These are phyloP conservation scores for Morus bassanus DNA, from an alignment of 2,797 vertebrate genomes.

Conservation along the genomic window DNA sequence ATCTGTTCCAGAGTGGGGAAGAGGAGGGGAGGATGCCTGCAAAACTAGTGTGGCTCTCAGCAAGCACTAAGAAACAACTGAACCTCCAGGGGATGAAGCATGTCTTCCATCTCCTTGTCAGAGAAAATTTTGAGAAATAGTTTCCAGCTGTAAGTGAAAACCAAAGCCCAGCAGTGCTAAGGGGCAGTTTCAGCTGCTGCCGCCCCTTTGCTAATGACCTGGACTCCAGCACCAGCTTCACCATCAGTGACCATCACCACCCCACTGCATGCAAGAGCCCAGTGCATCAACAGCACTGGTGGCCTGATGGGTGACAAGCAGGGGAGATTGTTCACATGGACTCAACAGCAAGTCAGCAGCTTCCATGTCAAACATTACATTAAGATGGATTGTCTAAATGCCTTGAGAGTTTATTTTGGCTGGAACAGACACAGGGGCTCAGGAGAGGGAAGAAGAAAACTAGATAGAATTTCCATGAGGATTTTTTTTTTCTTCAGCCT, in stretches of 20 bases:
- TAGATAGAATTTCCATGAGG: background rate
- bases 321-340: background rate
- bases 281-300: background rate
- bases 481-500: background rate
- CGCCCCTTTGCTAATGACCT: background rate
- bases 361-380: rapidly evolving
- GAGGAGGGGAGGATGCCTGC: background rate
- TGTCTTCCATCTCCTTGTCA: background rate
- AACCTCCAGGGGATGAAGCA: rapidly evolving
- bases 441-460: background rate
- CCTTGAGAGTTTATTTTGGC: background rate
- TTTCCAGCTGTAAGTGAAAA: background rate
- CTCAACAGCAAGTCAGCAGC: background rate
- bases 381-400: background rate
- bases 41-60: rapidly evolving
- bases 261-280: too few species aligned
- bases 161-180: background rate
- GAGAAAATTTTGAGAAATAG: background rate
- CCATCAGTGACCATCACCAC: background rate
- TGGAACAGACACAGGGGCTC: background rate
- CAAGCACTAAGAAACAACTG: background rate
- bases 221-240: background rate
- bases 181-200: background rate
- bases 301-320: background rate
- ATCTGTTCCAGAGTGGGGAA: background rate